Base-by-base conservation (phyloP, 2,113 vertebrate genomes). In the Lophotis ruficrista region DNA sequence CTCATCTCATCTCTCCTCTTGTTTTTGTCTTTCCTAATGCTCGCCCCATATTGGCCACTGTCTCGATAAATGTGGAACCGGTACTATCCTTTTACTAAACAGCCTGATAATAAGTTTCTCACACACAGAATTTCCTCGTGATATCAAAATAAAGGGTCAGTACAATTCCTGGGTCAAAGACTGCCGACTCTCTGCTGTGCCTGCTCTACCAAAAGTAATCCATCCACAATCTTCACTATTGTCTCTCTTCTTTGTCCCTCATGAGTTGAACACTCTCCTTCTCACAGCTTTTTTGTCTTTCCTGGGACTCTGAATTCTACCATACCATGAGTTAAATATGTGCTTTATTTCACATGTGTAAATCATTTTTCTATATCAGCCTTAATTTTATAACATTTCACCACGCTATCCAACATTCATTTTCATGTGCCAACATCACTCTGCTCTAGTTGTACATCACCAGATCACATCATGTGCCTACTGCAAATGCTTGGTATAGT, bases 71-170 rank as follows among this genome's bases (percentile, higher is more conserved):
- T 51, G 11, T 68, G 70, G 35, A 50, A 64, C 15, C 28, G 35
- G 18, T 43, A 53, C 1, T 1, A 65, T 33, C 25, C 22, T 58
- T 60, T 87, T 10, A 69, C 48, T 27, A 62, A 60, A 19, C 5
- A 56, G 38, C 25, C 33, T 43, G 31, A 48, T 41, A 31, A 35
- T 27, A 47, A 7, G 23, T 41, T 66, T 15, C 18, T 5, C 7
- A 4, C 1, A 1, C 10, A 6, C 0, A 18, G 24, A 78, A 58
- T n/a, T 83, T 86, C 35, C 12, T 61, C 10, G 5, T 31, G 4
- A 9, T 27, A 35, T 14, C 41, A 61, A 68, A 82, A 43, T 27
- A 66, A 64, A 73, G 7, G 30, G 12, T 19, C 35, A 75, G 3
- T 22, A 14, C 13, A 43, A 54, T 68, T 75, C 23, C 35, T 71